Base-by-base conservation (phyloP, 2,113 vertebrate genomes). In the Garra rufa region DNA sequence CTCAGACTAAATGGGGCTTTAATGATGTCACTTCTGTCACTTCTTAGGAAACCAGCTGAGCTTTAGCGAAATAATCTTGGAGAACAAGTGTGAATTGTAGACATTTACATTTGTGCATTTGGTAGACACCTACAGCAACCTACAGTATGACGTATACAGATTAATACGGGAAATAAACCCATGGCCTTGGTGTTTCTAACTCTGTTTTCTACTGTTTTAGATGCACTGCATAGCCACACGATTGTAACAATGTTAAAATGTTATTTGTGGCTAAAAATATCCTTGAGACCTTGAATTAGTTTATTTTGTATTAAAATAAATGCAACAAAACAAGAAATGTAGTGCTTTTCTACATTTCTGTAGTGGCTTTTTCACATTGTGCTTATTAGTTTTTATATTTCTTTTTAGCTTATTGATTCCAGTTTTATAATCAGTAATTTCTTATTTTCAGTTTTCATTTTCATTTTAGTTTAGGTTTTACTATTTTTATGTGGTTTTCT, bases 1-100 rank as follows among this genome's bases (percentile, higher is more conserved):
- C 14, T 43, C 34, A 44, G 15, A 19, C n/a, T 9, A 34, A 61
- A 61, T 78, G 41, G 24, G 52, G 26, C 70, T 83, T 75, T 79
- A 41, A 69, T 63, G 76, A 78, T 43, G 48, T 52, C 50, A 73
- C 28, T 48, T 82, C 73, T 65, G 17, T 34, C 26, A 76, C 50
- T 76, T 10, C 10, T 46, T 59, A 67, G 8, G 43, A 46, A 76
- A 70, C 5, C 50, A 52, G 50, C 50, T n/a, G 63, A 78, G 71
- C 44, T 67, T 76, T 26, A 41, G 30, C 50, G 41, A 44, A 38
- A 28, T 55, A 17, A 50, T 21, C 38, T 38, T 13, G 44, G 19
- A 34, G 1, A 63, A n/a, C 38, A 6, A n/a, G 34, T 43, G 28
- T 67, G 63, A 34, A 70, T n/a, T 6, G 11, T n/a, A 9, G 11